phyloP scores from a whole-genome alignment of 2,888 invertebrate genomes.

The Escarpia spicata region DNA sequence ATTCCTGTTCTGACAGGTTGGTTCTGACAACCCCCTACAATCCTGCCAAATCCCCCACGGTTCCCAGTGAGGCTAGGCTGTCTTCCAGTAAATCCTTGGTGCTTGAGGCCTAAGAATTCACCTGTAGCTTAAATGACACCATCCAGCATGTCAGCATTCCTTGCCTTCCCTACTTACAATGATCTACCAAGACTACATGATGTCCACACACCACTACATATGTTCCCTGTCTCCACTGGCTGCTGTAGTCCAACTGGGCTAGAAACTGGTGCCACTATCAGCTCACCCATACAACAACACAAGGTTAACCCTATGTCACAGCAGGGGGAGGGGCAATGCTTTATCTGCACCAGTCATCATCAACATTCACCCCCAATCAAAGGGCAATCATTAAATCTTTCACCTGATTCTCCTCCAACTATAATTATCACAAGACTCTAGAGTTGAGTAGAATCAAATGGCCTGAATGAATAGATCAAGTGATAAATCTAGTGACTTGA shows the following conservation, averaged over 20 bases:
- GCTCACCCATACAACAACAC: not conserved
- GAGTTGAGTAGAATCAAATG: not conserved
- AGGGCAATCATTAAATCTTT: not conserved
- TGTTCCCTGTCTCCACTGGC: not conserved
- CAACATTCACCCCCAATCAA: not conserved
- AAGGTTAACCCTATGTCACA: conserved; percentile 3
- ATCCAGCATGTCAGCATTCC: not conserved
- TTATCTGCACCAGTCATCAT: not conserved
- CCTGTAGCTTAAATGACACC: not conserved
- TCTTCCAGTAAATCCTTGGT: not conserved
- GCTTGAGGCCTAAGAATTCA: not conserved
- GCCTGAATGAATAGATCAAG: not conserved
- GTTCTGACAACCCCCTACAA: too few species aligned
- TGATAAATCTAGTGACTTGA: not conserved
- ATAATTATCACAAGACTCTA: not conserved
- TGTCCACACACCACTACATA: not conserved
- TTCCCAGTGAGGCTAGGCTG: not conserved
- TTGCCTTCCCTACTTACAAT: not conserved
- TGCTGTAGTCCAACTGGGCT: not conserved
- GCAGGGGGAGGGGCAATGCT: not conserved
- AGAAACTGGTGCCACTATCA: not conserved
- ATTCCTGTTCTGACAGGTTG: not conserved
- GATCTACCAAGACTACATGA: not conserved
- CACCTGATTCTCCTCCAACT: not conserved
- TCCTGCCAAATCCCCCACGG: not conserved